Evolutionary conservation across 2,888 invertebrate genomes (phyloP).

Genomic region (Monochamus alternatus): DNA sequence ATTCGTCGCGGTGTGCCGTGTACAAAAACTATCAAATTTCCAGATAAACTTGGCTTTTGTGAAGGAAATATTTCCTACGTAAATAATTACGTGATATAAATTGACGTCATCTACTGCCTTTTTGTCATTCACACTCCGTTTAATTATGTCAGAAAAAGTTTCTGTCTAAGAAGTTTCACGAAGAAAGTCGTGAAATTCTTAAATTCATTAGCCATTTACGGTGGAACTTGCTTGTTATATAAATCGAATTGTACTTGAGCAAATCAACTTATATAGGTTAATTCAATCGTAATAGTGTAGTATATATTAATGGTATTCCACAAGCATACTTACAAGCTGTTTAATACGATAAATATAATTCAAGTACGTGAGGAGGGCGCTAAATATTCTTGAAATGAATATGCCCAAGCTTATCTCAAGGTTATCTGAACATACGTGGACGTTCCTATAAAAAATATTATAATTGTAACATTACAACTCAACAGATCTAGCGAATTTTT

Average conservation of each 20-base stretch:
- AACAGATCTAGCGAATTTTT: too few relatives aligned
- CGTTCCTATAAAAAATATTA: not conserved
- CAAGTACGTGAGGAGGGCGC: not conserved
- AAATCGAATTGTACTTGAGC: not conserved
- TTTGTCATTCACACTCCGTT: not conserved
- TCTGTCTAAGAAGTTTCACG: too few relatives aligned
- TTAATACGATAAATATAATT: not conserved
- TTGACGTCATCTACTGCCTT: not conserved
- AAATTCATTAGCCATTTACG: not conserved
- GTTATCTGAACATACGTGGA: not conserved
- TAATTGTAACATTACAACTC: not conserved
- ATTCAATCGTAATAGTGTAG: not conserved
- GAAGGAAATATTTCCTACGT: too few relatives aligned
- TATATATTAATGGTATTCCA: not conserved
- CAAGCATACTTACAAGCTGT: not conserved
- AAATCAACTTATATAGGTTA: not conserved
- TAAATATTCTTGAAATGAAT: not conserved
- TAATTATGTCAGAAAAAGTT: slow-evolving; percentile 2
- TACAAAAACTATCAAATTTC: too few relatives aligned
- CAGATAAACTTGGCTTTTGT: too few relatives aligned
- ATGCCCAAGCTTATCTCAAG: slow-evolving; percentile 4
- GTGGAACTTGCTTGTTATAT: not conserved
- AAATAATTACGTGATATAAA: too few relatives aligned
- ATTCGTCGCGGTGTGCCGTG: too few relatives aligned
- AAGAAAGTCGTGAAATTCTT: not conserved